Evolutionary conservation across 2,797 vertebrate genomes (phyloP).

Genomic region (Sciurus carolinensis): DNA sequence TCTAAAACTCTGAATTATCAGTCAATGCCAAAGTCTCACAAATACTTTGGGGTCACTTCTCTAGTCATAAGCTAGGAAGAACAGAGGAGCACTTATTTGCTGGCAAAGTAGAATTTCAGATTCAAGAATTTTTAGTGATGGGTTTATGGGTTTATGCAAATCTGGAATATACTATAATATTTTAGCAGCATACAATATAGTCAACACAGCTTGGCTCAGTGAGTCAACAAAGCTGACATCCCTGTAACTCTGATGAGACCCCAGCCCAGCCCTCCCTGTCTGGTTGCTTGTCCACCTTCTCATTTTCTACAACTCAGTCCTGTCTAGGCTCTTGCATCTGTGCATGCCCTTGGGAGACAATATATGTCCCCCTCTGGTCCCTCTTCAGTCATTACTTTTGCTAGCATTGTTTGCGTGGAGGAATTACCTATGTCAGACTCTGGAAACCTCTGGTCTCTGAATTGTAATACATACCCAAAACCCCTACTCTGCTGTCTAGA

Average conservation of each 20-base stretch:
- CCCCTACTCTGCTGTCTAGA: background rate
- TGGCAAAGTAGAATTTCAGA: background rate
- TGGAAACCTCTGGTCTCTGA: background rate
- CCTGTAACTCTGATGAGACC: background rate
- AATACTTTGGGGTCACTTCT: background rate
- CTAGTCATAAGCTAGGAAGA: background rate
- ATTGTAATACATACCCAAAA: background rate
- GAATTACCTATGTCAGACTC: background rate
- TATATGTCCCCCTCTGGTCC: background rate
- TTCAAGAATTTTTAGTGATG: background rate
- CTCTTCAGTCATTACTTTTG: background rate
- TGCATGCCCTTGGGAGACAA: background rate
- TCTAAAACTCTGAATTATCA: slow-evolving; percentile 61
- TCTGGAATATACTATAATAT: background rate
- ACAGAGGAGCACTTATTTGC: background rate
- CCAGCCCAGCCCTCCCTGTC: background rate
- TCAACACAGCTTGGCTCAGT: background rate
- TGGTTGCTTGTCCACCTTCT: background rate
- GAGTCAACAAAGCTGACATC: background rate
- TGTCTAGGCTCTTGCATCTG: background rate
- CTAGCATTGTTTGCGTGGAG: background rate
- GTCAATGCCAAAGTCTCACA: slow-evolving; percentile 48
- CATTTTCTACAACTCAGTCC: background rate
- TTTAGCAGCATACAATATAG: background rate
- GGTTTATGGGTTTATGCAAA: background rate